A percentile compares a stretch with the other conserved stretches of the same genome.
Evolutionary conservation across 2,888 invertebrate species (phyloP).

Genomic region (Hirtodrosophila histrioides): DNA sequence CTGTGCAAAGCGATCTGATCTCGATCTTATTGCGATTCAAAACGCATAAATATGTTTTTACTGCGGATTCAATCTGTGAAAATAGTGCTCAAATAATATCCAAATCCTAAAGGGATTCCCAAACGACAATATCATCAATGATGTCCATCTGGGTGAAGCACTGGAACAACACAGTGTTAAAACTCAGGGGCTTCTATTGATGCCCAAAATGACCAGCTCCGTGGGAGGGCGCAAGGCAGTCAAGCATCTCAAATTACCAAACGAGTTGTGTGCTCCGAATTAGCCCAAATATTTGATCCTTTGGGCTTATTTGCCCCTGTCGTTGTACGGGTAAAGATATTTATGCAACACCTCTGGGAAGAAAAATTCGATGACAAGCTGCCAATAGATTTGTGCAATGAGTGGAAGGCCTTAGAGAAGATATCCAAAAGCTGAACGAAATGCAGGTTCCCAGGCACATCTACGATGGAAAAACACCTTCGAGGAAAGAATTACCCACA

Average conservation of each 20-base stretch:
- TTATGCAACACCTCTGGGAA: background rate
- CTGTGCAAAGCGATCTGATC: too few relatives aligned
- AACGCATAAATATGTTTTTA: too few relatives aligned
- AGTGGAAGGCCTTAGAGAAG: constrained; percentile 2
- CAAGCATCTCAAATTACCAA: background rate
- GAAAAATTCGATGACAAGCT: background rate
- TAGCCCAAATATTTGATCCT: background rate
- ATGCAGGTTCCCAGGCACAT: constrained; percentile 1
- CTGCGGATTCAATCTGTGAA: constrained; percentile 7
- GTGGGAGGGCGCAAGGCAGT: too few relatives aligned
- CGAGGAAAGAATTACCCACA: constrained; percentile 17
- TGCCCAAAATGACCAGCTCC: too few relatives aligned
- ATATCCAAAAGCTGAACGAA: background rate
- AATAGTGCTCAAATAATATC: constrained; percentile 7
- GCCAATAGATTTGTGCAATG: background rate
- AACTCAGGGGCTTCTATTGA: too few relatives aligned
- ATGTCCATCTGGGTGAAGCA: background rate
- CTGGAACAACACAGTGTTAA: too few relatives aligned
- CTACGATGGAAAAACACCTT: constrained; percentile 9
- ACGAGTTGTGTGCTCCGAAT: background rate
- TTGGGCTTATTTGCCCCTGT: too few relatives aligned
- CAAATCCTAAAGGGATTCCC: constrained; percentile 1
- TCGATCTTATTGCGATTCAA: too few relatives aligned
- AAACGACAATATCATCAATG: background rate
- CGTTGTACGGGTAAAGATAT: background rate